Percentiles rank a stretch among this genome's conserved stretches.
phyloP scores from a whole-genome alignment of 2,888 invertebrate genomes.

The Crematogaster levior region DNA sequence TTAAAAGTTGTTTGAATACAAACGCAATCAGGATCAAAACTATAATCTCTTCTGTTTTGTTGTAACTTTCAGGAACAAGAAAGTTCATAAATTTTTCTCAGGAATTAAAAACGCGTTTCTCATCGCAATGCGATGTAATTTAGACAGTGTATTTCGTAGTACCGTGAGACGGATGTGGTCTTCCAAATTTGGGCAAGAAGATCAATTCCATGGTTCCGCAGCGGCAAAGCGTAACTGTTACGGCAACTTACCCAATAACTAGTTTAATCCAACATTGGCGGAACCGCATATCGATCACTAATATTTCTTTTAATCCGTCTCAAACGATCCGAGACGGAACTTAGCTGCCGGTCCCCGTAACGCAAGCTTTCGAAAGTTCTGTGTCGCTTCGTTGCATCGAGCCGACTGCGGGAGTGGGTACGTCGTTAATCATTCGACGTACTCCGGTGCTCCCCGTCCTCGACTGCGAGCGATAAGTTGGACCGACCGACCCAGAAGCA shows the following conservation, averaged over 20 bases:
- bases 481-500: slow-evolving; percentile 51
- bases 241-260: slow-evolving; percentile 28
- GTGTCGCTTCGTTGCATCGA: slow-evolving; percentile 60
- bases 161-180: background rate
- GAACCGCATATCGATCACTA: slow-evolving; percentile 40
- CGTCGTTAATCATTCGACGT: slow-evolving; percentile 69
- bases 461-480: slow-evolving; percentile 63
- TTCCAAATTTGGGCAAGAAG: slow-evolving; percentile 1
- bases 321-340: slow-evolving; percentile 65
- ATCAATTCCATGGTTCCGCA: background rate
- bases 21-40: background rate
- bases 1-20: background rate
- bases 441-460: slow-evolving; percentile 49
- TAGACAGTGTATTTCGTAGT: background rate
- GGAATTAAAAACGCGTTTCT: slow-evolving; percentile 19
- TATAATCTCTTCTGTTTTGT: background rate
- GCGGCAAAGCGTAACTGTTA: slow-evolving; percentile 32
- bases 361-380: slow-evolving; percentile 62
- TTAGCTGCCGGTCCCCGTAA: slow-evolving; percentile 49
- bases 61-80: background rate
- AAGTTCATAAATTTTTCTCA: background rate
- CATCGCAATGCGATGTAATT: background rate
- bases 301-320: slow-evolving; percentile 56
- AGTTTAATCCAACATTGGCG: slow-evolving; percentile 24
- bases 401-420: slow-evolving; percentile 52